These are phyloP conservation scores for Gnathonemus longibarbis DNA, from an alignment of 2,113 vertebrate species.

Conservation along the genomic window DNA sequence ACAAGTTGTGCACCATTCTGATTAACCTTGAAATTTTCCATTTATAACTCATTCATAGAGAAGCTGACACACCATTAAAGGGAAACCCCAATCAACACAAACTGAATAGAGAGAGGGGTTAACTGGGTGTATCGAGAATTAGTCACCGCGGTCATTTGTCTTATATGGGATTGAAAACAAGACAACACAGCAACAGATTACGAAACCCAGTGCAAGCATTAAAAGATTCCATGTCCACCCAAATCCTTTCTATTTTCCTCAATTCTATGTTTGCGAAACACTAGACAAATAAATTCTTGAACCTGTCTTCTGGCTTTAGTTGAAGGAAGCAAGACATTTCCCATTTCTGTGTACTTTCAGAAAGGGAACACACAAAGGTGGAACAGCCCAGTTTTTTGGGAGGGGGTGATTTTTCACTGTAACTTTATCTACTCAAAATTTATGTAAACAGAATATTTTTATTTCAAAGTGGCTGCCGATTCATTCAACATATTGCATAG, in stretches of 20 bases:
- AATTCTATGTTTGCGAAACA: neutral
- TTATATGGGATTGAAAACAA: constrained; percentile 2
- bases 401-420: neutral
- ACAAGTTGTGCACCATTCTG: neutral
- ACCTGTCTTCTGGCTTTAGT: constrained; percentile 3
- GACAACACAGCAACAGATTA: neutral
- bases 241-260: neutral
- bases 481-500: neutral
- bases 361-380: neutral
- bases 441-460: neutral
- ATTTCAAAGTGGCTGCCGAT: neutral
- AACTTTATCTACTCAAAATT: neutral
- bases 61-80: neutral
- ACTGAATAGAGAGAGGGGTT: neutral
- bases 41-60: neutral
- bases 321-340: neutral
- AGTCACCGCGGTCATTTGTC: neutral
- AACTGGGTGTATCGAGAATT: neutral
- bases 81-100: neutral
- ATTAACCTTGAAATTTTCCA: neutral
- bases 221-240: neutral
- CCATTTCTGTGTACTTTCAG: constrained; percentile 1
- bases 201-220: neutral
- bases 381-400: neutral
- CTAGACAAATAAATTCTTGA: neutral